A percentile compares a stretch with the other conserved stretches of the same genome.
These are phyloP conservation scores for Tetrao urogallus DNA, from an alignment of 2,113 vertebrate species.

Conservation along the genomic window DNA sequence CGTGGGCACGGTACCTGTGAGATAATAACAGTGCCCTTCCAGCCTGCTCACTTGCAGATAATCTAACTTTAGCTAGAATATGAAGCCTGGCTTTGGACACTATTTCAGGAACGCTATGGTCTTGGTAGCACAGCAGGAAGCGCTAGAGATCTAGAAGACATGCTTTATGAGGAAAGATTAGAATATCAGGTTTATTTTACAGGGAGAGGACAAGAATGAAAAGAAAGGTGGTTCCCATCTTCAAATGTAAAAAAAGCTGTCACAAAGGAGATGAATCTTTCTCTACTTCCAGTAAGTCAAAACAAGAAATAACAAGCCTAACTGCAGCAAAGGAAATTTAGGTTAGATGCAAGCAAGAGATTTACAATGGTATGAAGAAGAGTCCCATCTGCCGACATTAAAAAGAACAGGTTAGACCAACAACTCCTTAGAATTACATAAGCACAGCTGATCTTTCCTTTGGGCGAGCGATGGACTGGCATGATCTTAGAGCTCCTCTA, in stretches of 20 bases:
- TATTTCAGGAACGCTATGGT: background rate
- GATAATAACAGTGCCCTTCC: background rate
- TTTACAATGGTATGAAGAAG: background rate
- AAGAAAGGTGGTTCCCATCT: background rate
- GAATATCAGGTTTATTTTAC: background rate
- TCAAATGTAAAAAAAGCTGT: background rate
- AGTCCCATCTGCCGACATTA: background rate
- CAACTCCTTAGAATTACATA: background rate
- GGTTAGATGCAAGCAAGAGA: background rate
- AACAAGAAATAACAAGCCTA: background rate
- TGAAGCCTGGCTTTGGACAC: background rate
- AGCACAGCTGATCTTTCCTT: background rate
- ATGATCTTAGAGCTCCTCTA: background rate
- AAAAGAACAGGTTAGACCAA: constrained; percentile 1
- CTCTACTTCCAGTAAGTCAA: background rate
- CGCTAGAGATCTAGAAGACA: background rate
- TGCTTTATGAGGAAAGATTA: background rate
- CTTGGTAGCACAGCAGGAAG: background rate
- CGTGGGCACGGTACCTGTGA: background rate
- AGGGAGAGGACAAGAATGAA: background rate
- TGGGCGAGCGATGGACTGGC: background rate
- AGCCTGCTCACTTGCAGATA: background rate
- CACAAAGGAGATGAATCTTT: background rate
- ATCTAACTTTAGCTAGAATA: background rate
- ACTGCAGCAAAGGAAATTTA: background rate